Evolutionary conservation across 1,140 invertebrate genomes (phyloP), one percentile per base, ranked within the genome.

Genomic region (Drosophila sturtevanti): DNA sequence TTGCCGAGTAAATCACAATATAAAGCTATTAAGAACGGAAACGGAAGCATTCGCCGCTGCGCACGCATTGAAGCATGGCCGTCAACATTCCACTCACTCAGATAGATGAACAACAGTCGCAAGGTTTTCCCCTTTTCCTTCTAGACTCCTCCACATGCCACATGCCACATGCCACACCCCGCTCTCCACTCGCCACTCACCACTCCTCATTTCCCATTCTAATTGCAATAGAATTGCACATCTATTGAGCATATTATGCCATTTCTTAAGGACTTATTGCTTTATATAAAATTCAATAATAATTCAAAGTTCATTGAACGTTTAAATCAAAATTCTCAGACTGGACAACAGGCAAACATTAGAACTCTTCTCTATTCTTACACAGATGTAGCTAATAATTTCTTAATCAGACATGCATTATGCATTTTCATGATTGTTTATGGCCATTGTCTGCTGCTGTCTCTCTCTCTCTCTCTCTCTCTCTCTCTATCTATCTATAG

Each of bases 21-120:
- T 90, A 90, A 90, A 90, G 86, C 86, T 90, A 90, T 90, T 90
- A 90, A 90, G 79, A 90, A 90, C 86, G 86, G 86, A 90, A 90
- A 80, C 86, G 86, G 86, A 90, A 90, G 86, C 87, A 90, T 90
- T 82, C 81, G 76, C 81, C 81, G 87, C 70, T 90, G 87, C 78
- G 76, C 87, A 90, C 81, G 86, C 87, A 87, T 87, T 87, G 56
- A 87, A 77, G 84, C 84, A 89, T 84, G 81, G 76, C 84, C 84
- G 72, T 77, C 84, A 68, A 71, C 82, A 89, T 76, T 81, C 74
- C 82, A 89, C 69, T 81, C 74, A 55, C 16, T 21, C 16, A 21
- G 41, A 3, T 18, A 48, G 41, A 48, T 10, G 18, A 14, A 4
- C 41, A 48, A 16, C n/a, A n/a, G n/a, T n/a, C n/a, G 6, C 18